Conservation (phyloP, 2,113 vertebrate genomes). For the Lagenorhynchus albirostris region DNA sequence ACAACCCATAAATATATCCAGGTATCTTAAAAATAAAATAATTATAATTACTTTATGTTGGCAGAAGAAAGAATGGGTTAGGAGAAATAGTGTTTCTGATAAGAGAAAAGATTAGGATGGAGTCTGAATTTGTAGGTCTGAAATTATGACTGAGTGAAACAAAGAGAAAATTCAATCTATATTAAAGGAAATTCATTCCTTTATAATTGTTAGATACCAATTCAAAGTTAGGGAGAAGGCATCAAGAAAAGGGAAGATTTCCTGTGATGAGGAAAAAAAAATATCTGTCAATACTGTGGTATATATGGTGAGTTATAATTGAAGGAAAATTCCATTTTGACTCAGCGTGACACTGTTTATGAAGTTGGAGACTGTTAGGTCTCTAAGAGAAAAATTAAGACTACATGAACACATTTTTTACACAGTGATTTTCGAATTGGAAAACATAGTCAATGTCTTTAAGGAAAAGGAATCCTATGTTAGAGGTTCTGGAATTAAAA, state of each 20-base stretch:
- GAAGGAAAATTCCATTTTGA: background rate
- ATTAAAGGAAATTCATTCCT: background rate
- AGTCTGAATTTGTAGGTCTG: background rate
- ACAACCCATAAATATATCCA: background rate
- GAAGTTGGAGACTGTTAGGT: background rate
- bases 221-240: background rate
- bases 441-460: background rate
- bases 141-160: background rate
- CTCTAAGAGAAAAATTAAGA: background rate
- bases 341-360: background rate
- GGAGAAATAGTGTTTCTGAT: background rate
- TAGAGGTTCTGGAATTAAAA: background rate
- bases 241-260: background rate
- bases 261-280: background rate
- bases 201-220: background rate
- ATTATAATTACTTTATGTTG: background rate
- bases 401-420: background rate
- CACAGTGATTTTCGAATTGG: background rate
- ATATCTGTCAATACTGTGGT: too few relatives aligned
- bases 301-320: background rate
- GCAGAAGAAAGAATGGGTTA: background rate
- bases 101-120: background rate
- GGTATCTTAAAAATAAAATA: background rate
- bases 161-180: background rate
- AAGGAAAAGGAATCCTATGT: background rate